Percentiles rank a stretch among this genome's conserved stretches.
Conservation (phyloP, 2,888 invertebrate genomes). For the Cordylochernes scorpioides region DNA sequence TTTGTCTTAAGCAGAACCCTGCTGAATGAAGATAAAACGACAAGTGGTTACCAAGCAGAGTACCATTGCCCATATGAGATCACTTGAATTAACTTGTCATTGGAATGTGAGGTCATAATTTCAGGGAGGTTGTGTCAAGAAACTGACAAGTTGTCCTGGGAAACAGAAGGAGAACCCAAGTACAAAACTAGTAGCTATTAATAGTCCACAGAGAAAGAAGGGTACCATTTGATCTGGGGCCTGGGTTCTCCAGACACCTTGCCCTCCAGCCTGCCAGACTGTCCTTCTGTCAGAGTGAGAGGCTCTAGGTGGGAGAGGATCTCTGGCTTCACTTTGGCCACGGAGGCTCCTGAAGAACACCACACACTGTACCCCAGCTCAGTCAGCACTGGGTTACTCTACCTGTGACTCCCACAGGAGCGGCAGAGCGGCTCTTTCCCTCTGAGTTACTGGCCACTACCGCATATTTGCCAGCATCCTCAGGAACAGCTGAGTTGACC, state of each 20-base stretch:
- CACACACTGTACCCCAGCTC: neutral
- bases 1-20: no score
- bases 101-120: no score
- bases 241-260: slow-evolving; percentile 52
- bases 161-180: no score
- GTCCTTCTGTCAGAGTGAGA: slow-evolving; percentile 38
- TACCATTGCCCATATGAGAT: no score
- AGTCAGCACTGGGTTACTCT: neutral
- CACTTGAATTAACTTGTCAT: no score
- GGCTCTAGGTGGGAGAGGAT: slow-evolving; percentile 13
- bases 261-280: slow-evolving; percentile 45
- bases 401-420: slow-evolving; percentile 10
- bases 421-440: slow-evolving; percentile 12
- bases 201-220: neutral
- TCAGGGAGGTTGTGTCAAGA: no score
- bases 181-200: no score
- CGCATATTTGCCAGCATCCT: slow-evolving; percentile 12
- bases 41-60: no score
- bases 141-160: no score
- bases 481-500: slow-evolving; percentile 6
- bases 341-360: neutral
- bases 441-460: slow-evolving; percentile 12
- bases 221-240: slow-evolving; percentile 9
- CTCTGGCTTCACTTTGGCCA: slow-evolving; percentile 4
- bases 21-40: no score